Evolutionary conservation across 2,888 invertebrate genomes (phyloP).

Genomic region (Brachyptera putata): DNA sequence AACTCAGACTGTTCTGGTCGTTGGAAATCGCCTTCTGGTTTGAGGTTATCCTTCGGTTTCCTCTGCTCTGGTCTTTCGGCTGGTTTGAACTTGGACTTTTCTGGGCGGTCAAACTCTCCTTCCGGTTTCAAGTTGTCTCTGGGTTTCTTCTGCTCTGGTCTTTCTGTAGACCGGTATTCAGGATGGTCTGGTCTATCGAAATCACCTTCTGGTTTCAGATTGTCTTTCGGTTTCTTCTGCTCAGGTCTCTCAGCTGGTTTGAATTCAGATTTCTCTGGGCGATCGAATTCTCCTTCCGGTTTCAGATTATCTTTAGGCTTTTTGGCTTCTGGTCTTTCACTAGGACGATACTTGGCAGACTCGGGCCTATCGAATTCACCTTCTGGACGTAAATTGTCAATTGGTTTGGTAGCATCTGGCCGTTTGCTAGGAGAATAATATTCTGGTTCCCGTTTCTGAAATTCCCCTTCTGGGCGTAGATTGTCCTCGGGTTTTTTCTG

Average conservation of each 20-base stretch:
- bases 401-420: constrained; percentile 55
- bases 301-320: constrained; percentile 47
- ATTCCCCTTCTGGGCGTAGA: constrained; percentile 48
- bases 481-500: constrained; percentile 43
- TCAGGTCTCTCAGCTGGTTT: constrained; percentile 44
- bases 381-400: constrained; percentile 53
- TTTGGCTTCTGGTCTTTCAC: constrained; percentile 33
- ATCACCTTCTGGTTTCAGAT: constrained; percentile 55
- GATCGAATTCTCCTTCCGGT: constrained; percentile 49
- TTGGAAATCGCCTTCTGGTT: constrained; percentile 46
- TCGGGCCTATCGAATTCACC: constrained; percentile 37
- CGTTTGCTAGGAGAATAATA: constrained; percentile 54
- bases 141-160: constrained; percentile 51
- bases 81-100: constrained; percentile 48
- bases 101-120: constrained; percentile 52
- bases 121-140: constrained; percentile 52
- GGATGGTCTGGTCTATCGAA: constrained; percentile 49
- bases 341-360: constrained; percentile 27
- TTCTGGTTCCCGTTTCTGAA: constrained; percentile 44
- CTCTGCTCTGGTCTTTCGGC: constrained; percentile 60
- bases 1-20: constrained; percentile 41
- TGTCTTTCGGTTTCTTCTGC: constrained; percentile 47
- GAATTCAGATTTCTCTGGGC: constrained; percentile 40
- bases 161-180: constrained; percentile 53
- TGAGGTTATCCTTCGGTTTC: constrained; percentile 58